These are phyloP conservation scores for Ophiodon elongatus DNA, from an alignment of 2,113 vertebrate genomes.

Conservation along the genomic window DNA sequence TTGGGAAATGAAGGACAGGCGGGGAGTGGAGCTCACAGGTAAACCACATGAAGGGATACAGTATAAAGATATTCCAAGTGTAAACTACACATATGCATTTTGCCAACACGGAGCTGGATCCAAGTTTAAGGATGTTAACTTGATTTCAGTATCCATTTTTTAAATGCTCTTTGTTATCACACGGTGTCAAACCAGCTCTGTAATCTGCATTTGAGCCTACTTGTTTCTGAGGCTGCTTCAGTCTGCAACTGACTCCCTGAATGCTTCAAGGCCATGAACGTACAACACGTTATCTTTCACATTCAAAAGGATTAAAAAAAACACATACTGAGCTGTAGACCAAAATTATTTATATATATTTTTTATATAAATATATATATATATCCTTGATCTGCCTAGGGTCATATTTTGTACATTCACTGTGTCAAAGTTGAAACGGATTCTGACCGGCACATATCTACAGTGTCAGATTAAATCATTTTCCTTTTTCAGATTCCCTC, in stretches of 20 bases:
- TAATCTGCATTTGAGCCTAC: background rate
- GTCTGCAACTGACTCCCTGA: background rate
- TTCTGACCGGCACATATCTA: background rate
- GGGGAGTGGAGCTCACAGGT: background rate
- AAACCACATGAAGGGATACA: background rate
- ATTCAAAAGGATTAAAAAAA: background rate
- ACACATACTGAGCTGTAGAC: background rate
- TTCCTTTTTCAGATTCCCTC: background rate
- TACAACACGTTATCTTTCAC: background rate
- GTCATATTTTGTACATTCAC: background rate
- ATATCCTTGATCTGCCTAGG: background rate
- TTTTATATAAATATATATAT: too few species aligned
- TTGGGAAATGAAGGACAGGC: slow-evolving; percentile 25
- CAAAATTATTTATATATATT: background rate
- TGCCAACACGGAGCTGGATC: background rate
- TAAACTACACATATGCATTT: background rate
- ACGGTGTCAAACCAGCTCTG: background rate
- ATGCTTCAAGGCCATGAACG: too few species aligned
- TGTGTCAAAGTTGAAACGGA: background rate
- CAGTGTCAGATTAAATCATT: slow-evolving; percentile 3
- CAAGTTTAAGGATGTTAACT: background rate
- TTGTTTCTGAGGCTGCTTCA: background rate
- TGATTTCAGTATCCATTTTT: background rate
- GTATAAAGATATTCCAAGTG: background rate
- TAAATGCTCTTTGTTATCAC: background rate